Conservation (phyloP, 2,888 invertebrate genomes). For the Clanis bilineata region DNA sequence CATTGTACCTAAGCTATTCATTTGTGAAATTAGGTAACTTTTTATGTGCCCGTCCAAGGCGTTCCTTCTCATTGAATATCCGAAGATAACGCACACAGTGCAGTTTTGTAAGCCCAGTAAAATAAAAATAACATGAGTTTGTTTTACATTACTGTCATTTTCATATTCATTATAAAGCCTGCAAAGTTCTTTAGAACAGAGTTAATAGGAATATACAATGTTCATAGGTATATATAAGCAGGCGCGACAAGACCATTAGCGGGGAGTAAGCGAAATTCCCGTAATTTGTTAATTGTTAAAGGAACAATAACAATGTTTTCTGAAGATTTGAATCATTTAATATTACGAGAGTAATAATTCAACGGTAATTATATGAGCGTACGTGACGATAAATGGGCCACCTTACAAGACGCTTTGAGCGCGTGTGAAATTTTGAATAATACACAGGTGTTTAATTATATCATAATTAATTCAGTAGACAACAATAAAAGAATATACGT, state of each 20-base stretch:
- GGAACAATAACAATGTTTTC: constrained; percentile 7
- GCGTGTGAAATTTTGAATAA: neutral
- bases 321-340: constrained; percentile 8
- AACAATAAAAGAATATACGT: neutral
- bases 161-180: no score
- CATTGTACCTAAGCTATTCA: no score
- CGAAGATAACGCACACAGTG: no score
- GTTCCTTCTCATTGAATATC: no score
- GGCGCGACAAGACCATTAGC: neutral
- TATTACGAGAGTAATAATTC: neutral
- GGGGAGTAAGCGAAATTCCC: neutral
- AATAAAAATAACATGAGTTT: no score
- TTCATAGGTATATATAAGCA: neutral
- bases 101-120: no score
- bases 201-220: neutral
- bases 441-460: neutral
- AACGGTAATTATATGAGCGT: neutral
- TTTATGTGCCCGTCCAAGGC: no score
- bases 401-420: neutral
- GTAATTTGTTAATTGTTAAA: neutral
- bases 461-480: neutral
- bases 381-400: neutral
- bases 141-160: no score
- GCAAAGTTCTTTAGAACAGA: neutral
- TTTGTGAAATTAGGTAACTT: no score